Conservation (phyloP, 2,113 vertebrate genomes). For the Phylloscopus whistleri region DNA sequence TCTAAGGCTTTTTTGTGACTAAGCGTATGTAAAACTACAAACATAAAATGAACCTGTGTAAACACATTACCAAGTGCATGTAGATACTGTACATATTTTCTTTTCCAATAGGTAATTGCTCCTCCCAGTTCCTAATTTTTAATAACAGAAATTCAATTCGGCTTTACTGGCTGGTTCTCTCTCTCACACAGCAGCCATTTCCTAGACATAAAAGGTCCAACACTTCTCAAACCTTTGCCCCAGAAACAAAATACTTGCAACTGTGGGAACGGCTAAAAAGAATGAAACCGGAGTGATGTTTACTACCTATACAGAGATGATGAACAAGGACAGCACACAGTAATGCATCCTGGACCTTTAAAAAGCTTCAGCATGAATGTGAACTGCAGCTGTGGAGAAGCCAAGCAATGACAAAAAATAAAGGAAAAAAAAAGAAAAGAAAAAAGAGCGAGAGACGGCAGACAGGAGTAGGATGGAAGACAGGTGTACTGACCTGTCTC, state of each 20-base stretch:
- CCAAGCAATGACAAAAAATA: neutral
- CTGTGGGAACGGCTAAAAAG: neutral
- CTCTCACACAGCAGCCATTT: neutral
- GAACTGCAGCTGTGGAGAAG: neutral
- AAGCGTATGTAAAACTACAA: neutral
- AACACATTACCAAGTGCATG: neutral
- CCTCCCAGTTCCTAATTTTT: neutral
- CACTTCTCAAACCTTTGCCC: neutral
- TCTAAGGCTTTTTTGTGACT: neutral
- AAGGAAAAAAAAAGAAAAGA: neutral
- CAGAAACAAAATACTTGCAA: neutral
- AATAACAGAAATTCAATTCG: neutral
- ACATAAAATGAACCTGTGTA: neutral
- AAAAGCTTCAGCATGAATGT: neutral
- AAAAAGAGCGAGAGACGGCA: neutral
- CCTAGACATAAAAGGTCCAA: neutral
- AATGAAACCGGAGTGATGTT: neutral
- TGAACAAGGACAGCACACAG: neutral
- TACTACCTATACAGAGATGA: neutral
- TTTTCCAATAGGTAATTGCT: neutral
- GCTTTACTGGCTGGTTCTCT: neutral
- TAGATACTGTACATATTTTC: neutral
- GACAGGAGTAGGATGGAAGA: neutral
- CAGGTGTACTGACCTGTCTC: neutral
- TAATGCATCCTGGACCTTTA: neutral